These are phyloP conservation scores for Ephydatia muelleri DNA, from an alignment of 37 sponge, comb jelly and placozoan genomes.

Conservation along the genomic window DNA sequence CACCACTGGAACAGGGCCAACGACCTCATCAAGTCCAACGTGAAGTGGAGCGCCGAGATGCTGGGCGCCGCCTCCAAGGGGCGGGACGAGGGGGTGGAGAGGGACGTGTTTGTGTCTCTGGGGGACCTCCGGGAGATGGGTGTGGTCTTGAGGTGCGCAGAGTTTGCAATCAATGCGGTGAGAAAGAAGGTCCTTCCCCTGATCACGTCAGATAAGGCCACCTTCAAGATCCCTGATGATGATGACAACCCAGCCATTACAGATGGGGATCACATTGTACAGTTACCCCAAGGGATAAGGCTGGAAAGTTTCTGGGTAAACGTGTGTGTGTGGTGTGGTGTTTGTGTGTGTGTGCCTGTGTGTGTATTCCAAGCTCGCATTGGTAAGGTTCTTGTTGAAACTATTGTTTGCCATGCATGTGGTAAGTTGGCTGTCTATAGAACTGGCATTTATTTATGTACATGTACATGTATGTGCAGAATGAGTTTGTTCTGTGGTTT, in stretches of 20 bases:
- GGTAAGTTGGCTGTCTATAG: too few relatives aligned
- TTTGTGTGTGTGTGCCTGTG: neutral
- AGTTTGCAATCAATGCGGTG: conserved; percentile 60
- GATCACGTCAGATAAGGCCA: conserved; percentile 76
- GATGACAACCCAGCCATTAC: conserved; percentile 68
- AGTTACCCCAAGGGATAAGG: conserved; percentile 54
- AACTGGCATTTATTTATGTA: neutral
- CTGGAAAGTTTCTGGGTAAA: conserved; percentile 58
- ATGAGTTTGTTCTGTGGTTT: neutral
- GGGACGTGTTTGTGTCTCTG: conserved; percentile 45
- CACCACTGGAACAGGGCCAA: conserved; percentile 80
- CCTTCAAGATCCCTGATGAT: conserved; percentile 73
- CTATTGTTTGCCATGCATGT: too few relatives aligned
- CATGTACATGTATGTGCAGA: neutral
- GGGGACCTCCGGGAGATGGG: conserved; percentile 63
- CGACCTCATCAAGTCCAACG: conserved; percentile 35
- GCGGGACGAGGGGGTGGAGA: conserved; percentile 43
- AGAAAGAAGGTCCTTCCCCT: conserved; percentile 44
- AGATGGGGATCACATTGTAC: conserved; percentile 56
- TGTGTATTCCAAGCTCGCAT: too few relatives aligned
- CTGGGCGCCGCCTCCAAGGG: conserved; percentile 41
- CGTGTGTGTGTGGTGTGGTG: neutral
- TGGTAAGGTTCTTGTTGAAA: too few relatives aligned
- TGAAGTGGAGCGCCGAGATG: conserved; percentile 51
- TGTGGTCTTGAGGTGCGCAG: conserved; percentile 60